phyloP scores from a whole-genome alignment of 2,797 vertebrate genomes.

The Lindbergichthys nudifrons region DNA sequence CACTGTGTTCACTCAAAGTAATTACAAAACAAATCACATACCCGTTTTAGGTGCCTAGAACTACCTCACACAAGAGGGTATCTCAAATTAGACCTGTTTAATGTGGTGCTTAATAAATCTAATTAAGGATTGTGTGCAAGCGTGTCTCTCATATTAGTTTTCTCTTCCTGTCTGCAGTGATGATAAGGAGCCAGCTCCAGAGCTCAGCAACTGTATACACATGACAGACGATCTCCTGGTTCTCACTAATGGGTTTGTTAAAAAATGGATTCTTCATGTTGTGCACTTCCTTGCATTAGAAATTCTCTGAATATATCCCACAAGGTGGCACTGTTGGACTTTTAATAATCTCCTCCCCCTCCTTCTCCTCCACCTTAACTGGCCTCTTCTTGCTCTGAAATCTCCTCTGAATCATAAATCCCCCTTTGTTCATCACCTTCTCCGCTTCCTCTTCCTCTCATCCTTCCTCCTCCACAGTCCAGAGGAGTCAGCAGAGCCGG shows the following conservation, averaged over 20 bases:
- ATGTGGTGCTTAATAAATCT: constrained; percentile 28
- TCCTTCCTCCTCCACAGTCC: constrained; percentile 53
- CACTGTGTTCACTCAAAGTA: constrained; percentile 47
- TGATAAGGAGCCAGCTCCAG: constrained; percentile 56
- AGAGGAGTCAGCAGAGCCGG: constrained; percentile 55
- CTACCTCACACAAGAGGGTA: constrained; percentile 15
- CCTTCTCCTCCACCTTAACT: constrained; percentile 19
- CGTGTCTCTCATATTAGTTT: constrained; percentile 43
- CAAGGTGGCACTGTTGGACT: constrained; percentile 72
- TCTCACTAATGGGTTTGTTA: constrained; percentile 74
- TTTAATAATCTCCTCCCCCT: constrained; percentile 14
- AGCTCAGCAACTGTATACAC: constrained; percentile 48
- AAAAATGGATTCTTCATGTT: constrained; percentile 25
- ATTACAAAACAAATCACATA: constrained; percentile 32
- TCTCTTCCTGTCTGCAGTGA: constrained; percentile 50
- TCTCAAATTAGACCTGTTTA: constrained; percentile 56
- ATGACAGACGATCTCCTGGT: constrained; percentile 75
- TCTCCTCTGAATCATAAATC: constrained; percentile 38
- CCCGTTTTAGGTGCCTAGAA: constrained; percentile 37
- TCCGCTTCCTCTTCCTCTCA: constrained; percentile 24
- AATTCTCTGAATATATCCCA: constrained; percentile 39
- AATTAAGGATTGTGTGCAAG: neutral
- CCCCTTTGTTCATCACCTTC: constrained; percentile 39
- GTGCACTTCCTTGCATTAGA: constrained; percentile 15
- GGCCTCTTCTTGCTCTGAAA: constrained; percentile 42